These are phyloP conservation scores for Cantharis nigra DNA, from an alignment of 2,888 invertebrate genomes.

Conservation along the genomic window DNA sequence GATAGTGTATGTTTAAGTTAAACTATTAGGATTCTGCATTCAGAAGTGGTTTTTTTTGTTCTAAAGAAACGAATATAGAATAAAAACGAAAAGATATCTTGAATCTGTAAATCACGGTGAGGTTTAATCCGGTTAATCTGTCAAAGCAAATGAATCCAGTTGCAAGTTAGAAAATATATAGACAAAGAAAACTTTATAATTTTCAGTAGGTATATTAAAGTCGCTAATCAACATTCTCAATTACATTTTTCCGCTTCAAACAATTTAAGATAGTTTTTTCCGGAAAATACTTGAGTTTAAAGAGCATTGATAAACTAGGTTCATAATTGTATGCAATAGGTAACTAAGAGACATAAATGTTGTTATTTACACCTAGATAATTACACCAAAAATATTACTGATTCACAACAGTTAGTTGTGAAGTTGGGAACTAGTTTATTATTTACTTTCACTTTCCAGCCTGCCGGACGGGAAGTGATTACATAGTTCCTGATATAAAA, in stretches of 20 bases:
- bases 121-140: background rate
- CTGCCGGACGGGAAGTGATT: too few relatives aligned
- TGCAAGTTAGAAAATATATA: background rate
- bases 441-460: too few relatives aligned
- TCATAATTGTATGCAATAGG: too few relatives aligned
- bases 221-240: background rate
- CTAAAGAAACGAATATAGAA: background rate
- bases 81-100: background rate
- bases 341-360: too few relatives aligned
- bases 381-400: too few relatives aligned
- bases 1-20: background rate
- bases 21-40: background rate
- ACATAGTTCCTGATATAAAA: too few relatives aligned
- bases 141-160: background rate
- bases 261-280: background rate
- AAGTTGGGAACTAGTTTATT: too few relatives aligned
- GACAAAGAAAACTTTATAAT: background rate
- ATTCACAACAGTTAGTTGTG: too few relatives aligned
- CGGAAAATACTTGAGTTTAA: background rate
- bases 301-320: background rate
- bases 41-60: background rate
- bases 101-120: background rate
- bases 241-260: background rate
- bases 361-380: too few relatives aligned
- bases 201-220: background rate